Evolutionary conservation across 2,888 invertebrate species (phyloP), one percentile per base, ranked within the genome.

Genomic region (Scelioninae gen. 1): DNA sequence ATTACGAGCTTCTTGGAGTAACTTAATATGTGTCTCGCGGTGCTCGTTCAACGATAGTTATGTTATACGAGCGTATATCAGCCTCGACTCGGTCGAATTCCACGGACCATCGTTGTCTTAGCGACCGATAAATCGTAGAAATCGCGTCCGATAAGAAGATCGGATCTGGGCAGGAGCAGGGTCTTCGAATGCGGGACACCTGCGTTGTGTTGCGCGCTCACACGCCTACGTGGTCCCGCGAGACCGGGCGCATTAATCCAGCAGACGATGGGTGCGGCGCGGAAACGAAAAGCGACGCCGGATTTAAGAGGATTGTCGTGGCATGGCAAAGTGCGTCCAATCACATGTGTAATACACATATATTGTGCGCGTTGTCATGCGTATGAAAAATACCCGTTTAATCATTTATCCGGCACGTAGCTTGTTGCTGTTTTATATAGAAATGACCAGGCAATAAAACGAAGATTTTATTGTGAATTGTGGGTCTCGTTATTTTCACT

Each of bases 281-380:
- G 71, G 65, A 82, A 76, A 77, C 66, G 66, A 71, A 69, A 71
- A 68, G 49, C 63, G 45, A 66, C 47, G 60, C 72, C 72, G 56
- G 71, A 82, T 82, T 72, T 77, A 66, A 82, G 77, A 55, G 66
- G 81, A 76, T 76, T 82, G 81, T 76, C 60, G 60, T 32, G 76
- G 56, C 78, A 49, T 10, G 71, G 69, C 71, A 81, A 81, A 81
- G 81, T 81, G 81, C 81, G 65, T 69, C 62, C 62, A 69, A 75
- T 81, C 75, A 75, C 68, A 69, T 47, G 63, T 49, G 56, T 58
- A 62, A 56, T 69, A 49, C 66, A 60, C 66, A 40, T 76, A 63
- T 58, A 76, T 76, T 63, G 43, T 82, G 55, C 43, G 53, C 34
- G 29, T 58, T 68, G 62, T 80, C 66, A 65, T 15, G 29, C 15